Percentiles rank a stretch among this genome's conserved stretches.
These are phyloP conservation scores for Protophormia terraenovae DNA, from an alignment of 2,888 invertebrate species.

Conservation along the genomic window DNA sequence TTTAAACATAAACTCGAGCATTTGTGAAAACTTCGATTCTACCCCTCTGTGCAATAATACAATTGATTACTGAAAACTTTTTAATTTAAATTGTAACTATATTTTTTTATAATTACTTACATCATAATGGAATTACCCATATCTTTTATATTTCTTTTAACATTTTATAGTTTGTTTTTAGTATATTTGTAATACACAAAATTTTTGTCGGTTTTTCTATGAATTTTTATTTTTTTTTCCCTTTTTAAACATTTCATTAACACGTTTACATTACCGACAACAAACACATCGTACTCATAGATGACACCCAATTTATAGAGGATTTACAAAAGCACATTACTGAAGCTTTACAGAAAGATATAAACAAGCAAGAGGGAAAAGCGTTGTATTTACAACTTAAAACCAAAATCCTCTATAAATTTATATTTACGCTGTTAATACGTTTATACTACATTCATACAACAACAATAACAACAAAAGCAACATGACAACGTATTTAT, in stretches of 20 bases:
- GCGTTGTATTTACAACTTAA: slow-evolving; percentile 19
- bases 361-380: neutral
- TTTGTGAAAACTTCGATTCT: no score
- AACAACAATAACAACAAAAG: neutral
- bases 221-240: neutral
- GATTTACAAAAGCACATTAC: slow-evolving; percentile 57
- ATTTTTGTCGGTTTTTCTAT: neutral
- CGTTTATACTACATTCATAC: neutral
- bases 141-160: no score
- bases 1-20: no score
- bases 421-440: slow-evolving; percentile 11
- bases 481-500: slow-evolving; percentile 48
- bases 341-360: neutral
- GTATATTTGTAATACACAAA: neutral
- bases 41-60: no score
- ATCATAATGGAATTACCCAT: no score
- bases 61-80: no score
- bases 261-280: slow-evolving; percentile 34
- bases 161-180: neutral
- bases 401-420: slow-evolving; percentile 44
- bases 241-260: slow-evolving; percentile 43
- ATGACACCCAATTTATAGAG: slow-evolving; percentile 55
- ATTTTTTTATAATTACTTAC: no score
- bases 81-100: no score
- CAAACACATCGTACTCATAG: slow-evolving; percentile 4